Conservation (phyloP, 2,113 vertebrate genomes). For the Megaceryle maxima region DNA sequence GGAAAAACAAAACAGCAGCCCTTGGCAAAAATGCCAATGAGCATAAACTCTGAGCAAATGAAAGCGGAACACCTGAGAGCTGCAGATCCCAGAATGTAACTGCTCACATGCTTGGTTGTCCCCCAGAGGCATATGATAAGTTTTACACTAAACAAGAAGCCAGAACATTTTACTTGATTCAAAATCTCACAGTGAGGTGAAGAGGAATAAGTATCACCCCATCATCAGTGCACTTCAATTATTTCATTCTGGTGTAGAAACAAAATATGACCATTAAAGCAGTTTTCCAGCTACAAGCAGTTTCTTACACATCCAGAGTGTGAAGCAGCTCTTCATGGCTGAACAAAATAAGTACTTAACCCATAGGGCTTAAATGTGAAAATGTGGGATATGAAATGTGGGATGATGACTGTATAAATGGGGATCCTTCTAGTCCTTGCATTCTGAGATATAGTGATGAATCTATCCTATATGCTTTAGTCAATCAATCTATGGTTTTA, state of each 20-base stretch:
- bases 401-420: neutral
- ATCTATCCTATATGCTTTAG: neutral
- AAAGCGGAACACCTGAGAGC: constrained; percentile 1
- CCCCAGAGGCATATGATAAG: neutral
- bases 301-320: neutral
- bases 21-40: neutral
- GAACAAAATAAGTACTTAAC: neutral
- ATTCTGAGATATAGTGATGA: neutral
- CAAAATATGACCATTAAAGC: neutral
- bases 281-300: neutral
- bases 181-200: neutral
- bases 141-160: neutral
- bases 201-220: neutral
- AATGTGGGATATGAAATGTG: neutral
- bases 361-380: neutral
- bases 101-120: neutral
- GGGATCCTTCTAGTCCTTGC: neutral
- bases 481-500: neutral
- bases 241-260: neutral
- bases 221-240: neutral
- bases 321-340: neutral
- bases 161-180: neutral
- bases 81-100: neutral
- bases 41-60: neutral
- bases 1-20: constrained; percentile 13